phyloP scores from a whole-genome alignment of 2,113 vertebrate genomes.

The Egretta garzetta region DNA sequence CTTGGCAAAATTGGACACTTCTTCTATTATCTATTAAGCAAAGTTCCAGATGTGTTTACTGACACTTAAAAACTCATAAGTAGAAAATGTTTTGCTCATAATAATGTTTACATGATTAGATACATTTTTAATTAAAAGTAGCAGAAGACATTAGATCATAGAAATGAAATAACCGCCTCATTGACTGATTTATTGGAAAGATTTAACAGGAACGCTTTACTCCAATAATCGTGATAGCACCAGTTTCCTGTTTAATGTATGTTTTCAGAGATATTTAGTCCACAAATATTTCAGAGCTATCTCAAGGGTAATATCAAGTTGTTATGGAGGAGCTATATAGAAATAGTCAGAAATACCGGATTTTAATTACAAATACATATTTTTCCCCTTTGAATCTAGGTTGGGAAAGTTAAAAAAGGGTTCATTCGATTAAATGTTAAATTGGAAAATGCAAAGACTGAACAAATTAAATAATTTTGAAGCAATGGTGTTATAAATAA shows the following conservation, averaged over 20 bases:
- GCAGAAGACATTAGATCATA: slow-evolving; percentile 36
- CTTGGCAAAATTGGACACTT: neutral
- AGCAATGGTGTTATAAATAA: neutral
- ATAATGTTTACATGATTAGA: slow-evolving; percentile 49
- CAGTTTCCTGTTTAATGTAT: neutral
- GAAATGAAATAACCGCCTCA: slow-evolving; percentile 50
- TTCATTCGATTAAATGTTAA: neutral
- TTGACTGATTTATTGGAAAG: slow-evolving; percentile 49
- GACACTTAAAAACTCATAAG: slow-evolving; percentile 35
- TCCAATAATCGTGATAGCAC: neutral
- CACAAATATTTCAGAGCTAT: slow-evolving; percentile 23
- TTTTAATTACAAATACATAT: neutral
- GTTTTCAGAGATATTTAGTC: slow-evolving; percentile 17
- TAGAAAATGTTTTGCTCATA: slow-evolving; percentile 33
- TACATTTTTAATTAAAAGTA: slow-evolving; percentile 53
- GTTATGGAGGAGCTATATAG: neutral
- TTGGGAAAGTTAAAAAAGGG: neutral
- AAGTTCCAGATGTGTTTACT: slow-evolving; percentile 53
- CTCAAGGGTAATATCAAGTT: neutral
- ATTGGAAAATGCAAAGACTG: neutral
- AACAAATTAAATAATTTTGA: neutral
- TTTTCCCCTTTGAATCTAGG: neutral
- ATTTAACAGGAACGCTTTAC: slow-evolving; percentile 15
- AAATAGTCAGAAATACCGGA: neutral
- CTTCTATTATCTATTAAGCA: neutral